Conservation (phyloP, 2,113 vertebrate genomes). For the Bos indicus region DNA sequence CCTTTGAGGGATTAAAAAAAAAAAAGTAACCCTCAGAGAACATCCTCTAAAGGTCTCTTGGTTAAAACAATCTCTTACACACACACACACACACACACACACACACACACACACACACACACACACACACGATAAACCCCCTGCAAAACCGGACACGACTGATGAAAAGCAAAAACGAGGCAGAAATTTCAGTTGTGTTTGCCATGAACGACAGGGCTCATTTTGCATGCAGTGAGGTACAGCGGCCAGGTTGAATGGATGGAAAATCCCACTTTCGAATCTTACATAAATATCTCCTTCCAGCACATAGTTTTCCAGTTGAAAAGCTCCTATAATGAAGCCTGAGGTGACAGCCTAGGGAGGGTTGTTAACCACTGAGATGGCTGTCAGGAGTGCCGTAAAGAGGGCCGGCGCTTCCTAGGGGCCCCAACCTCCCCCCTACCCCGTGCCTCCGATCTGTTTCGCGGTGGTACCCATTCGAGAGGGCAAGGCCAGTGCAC, state of each 20-base stretch:
- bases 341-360: conserved; percentile 7
- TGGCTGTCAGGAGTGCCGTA: not conserved
- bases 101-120: not conserved
- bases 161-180: conserved; percentile 25
- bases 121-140: not conserved
- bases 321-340: conserved; percentile 31
- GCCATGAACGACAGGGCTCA: conserved; percentile 46
- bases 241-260: conserved; percentile 37
- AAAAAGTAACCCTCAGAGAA: not conserved
- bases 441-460: not conserved
- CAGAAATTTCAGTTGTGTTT: conserved; percentile 45
- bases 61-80: not conserved
- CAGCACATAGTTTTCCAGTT: conserved; percentile 12
- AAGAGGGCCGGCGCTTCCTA: not conserved
- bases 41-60: conserved; percentile 13
- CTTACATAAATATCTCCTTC: conserved; percentile 49
- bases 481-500: not conserved
- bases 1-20: not conserved
- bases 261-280: conserved; percentile 64
- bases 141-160: not conserved
- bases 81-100: not conserved
- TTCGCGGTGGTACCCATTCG: fast-evolving
- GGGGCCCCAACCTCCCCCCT: not conserved
- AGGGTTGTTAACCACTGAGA: conserved; percentile 8
- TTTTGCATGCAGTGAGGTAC: conserved; percentile 57